These are phyloP conservation scores for Raja brachyura DNA, from an alignment of 2,113 vertebrate species.

Conservation along the genomic window DNA sequence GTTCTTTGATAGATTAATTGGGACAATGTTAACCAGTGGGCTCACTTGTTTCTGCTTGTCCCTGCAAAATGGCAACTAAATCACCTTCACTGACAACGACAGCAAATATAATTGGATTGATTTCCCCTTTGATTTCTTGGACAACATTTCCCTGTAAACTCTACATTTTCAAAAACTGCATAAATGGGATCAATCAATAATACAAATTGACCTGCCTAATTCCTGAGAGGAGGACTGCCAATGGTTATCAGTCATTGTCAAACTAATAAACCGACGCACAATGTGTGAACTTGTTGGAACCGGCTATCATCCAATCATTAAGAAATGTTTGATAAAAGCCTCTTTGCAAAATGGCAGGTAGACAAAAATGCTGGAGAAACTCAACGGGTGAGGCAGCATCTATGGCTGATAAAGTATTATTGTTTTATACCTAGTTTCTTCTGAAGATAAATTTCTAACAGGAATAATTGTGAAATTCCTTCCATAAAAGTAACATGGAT, in stretches of 20 bases:
- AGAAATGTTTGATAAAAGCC: neutral
- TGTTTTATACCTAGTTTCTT: too few relatives aligned
- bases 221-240: neutral
- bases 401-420: too few relatives aligned
- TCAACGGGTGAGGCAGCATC: too few relatives aligned
- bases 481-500: neutral
- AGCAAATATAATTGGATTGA: slow-evolving; percentile 9
- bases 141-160: neutral
- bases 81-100: neutral
- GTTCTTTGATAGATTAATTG: neutral
- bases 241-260: neutral
- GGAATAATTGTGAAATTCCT: neutral
- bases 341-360: neutral
- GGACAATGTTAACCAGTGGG: too few relatives aligned
- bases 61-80: neutral
- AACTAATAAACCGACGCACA: neutral
- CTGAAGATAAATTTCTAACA: neutral
- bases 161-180: neutral
- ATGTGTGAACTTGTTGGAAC: neutral
- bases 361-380: too few relatives aligned
- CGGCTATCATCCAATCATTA: neutral
- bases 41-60: neutral
- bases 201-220: neutral
- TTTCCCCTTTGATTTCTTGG: neutral
- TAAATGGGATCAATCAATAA: neutral